Evolutionary conservation across 2,113 vertebrate species (phyloP).

Genomic region (Stegastes partitus): DNA sequence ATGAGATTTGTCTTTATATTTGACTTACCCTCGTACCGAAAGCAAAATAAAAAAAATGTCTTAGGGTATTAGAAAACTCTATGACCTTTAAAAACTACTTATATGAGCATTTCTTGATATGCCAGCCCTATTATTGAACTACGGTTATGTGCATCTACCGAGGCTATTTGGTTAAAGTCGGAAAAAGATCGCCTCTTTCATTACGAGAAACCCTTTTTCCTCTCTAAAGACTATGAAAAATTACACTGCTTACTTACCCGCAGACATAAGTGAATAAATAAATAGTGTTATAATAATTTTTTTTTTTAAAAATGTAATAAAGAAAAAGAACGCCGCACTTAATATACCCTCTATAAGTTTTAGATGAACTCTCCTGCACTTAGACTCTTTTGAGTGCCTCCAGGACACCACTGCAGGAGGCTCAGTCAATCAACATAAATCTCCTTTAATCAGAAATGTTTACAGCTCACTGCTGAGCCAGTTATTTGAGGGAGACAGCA

Average conservation of each 20-base stretch:
- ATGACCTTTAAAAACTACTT: not conserved
- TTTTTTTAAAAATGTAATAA: no score
- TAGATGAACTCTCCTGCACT: conserved; percentile 15
- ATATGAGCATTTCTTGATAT: not conserved
- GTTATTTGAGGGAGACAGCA: not conserved
- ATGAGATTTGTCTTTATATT: conserved; percentile 19
- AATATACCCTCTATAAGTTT: conserved; percentile 14
- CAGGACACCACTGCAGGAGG: conserved; percentile 38
- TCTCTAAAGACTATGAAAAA: no score
- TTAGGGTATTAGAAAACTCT: not conserved
- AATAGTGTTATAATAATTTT: no score
- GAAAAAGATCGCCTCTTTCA: no score
- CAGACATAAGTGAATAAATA: no score
- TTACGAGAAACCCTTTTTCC: no score
- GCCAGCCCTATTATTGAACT: not conserved
- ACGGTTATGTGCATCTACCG: not conserved
- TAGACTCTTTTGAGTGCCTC: conserved; percentile 35
- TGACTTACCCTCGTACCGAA: not conserved
- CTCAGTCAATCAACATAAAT: conserved; percentile 59
- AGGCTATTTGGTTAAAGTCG: no score
- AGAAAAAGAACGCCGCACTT: not conserved
- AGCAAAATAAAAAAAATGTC: not conserved
- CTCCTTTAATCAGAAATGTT: conserved; percentile 58
- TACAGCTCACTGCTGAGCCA: conserved; percentile 23
- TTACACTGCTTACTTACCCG: no score